A percentile compares a stretch with the other conserved stretches of the same genome.
phyloP scores from a whole-genome alignment of 1,140 invertebrate species.

The Sycophila sp. region DNA sequence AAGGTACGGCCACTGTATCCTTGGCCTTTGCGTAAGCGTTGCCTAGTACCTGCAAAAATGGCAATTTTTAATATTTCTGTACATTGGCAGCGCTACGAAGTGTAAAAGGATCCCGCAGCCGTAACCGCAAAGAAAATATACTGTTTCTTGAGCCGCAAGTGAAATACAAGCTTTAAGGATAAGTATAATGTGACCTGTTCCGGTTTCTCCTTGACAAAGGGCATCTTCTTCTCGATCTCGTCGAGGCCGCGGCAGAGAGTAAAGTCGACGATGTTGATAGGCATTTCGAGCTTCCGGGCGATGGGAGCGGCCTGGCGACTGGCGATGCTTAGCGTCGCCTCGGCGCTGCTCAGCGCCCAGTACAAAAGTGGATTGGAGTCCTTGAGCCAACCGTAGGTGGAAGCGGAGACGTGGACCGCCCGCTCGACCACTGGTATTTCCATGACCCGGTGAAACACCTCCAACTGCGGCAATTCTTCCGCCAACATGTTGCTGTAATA shows the following conservation, averaged over 20 bases:
- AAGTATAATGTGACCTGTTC: too few species aligned
- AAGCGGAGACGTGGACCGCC: constrained; percentile 67
- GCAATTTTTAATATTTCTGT: neutral
- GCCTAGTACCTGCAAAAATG: constrained; percentile 50
- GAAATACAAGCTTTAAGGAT: too few species aligned
- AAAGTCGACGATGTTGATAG: constrained; percentile 75
- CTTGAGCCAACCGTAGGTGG: constrained; percentile 70
- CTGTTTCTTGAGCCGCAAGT: neutral
- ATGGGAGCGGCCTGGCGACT: constrained; percentile 70
- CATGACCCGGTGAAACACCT: constrained; percentile 68
- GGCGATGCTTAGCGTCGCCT: constrained; percentile 72
- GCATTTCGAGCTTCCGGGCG: constrained; percentile 69
- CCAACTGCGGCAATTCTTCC: constrained; percentile 67
- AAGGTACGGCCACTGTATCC: constrained; percentile 60
- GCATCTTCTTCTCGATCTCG: constrained; percentile 74
- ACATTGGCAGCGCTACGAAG: neutral
- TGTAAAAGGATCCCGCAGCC: neutral
- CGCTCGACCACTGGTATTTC: constrained; percentile 69
- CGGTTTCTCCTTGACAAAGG: constrained; percentile 75
- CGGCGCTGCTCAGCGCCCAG: constrained; percentile 75
- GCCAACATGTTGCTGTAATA: too few species aligned
- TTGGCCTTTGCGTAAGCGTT: constrained; percentile 62
- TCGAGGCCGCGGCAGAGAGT: constrained; percentile 74
- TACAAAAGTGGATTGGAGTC: constrained; percentile 67
- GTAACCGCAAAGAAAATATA: neutral